Evolutionary conservation across 2,797 vertebrate genomes (phyloP).

Genomic region (Octomys mimax): DNA sequence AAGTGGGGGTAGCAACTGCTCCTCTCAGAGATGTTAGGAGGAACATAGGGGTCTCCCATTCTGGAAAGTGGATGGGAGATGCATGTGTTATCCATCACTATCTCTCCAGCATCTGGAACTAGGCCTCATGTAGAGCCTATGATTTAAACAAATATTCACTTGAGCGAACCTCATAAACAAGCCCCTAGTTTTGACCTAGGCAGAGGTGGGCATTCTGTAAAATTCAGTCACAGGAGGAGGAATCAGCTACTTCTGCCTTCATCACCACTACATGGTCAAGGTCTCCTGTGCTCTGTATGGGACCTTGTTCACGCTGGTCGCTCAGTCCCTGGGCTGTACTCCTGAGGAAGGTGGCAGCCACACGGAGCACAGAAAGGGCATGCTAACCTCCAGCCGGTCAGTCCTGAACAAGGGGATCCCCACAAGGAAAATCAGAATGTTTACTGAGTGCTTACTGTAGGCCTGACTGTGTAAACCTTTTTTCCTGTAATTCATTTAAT

Average conservation of each 20-base stretch:
- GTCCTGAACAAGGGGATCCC: background rate
- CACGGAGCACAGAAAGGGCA: background rate
- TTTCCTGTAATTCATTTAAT: conserved; percentile 15
- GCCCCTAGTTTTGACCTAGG: too few relatives aligned
- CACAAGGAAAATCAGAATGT: background rate
- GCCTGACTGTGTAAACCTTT: background rate
- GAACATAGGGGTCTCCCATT: too few relatives aligned
- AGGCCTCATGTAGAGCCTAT: background rate
- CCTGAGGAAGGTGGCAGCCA: background rate
- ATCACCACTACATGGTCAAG: background rate
- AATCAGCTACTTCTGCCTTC: background rate
- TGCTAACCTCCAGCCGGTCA: background rate
- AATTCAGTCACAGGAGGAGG: background rate
- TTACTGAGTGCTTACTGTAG: background rate
- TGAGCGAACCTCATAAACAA: background rate
- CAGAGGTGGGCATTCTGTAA: background rate
- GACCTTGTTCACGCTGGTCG: background rate
- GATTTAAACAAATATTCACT: background rate
- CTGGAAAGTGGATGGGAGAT: background rate
- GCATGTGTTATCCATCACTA: background rate
- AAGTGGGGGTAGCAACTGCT: background rate
- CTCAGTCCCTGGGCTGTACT: background rate
- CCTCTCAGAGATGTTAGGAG: background rate
- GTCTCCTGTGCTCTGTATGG: fast-evolving
- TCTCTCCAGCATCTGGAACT: background rate